phyloP scores from a whole-genome alignment of 1,140 invertebrate species.

The Zaprionus taronus region DNA sequence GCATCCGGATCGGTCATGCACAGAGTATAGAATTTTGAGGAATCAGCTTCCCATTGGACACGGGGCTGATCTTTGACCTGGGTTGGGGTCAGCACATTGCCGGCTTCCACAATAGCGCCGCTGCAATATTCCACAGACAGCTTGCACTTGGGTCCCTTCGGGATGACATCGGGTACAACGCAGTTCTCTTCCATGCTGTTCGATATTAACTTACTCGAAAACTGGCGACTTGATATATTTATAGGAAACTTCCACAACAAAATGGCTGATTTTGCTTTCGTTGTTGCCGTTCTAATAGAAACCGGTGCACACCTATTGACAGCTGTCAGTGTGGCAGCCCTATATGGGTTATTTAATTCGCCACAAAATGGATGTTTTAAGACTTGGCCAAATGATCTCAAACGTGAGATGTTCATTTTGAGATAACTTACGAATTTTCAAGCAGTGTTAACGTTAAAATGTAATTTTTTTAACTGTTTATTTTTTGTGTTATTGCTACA shows the following conservation, averaged over 20 bases:
- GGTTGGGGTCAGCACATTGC: constrained; percentile 89
- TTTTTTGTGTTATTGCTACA: not conserved
- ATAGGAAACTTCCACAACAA: constrained; percentile 27
- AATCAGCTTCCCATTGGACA: constrained; percentile 88
- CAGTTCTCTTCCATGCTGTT: constrained; percentile 70
- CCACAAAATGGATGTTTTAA: not conserved
- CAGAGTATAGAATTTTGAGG: constrained; percentile 89
- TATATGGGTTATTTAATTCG: constrained; percentile 10
- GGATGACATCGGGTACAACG: constrained; percentile 78
- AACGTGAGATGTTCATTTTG: constrained; percentile 22
- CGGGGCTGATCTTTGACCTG: constrained; percentile 89
- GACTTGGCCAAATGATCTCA: not conserved
- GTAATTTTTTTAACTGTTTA: not conserved
- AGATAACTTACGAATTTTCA: not conserved
- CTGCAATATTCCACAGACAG: constrained; percentile 47
- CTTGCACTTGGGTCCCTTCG: constrained; percentile 53
- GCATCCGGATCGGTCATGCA: constrained; percentile 87
- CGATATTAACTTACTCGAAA: constrained; percentile 15
- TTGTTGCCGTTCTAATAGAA: constrained; percentile 18
- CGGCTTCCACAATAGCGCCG: constrained; percentile 86
- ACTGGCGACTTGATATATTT: constrained; percentile 10
- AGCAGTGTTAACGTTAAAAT: not conserved
- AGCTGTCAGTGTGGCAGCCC: constrained; percentile 33
- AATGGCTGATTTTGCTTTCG: constrained; percentile 8
- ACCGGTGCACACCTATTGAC: constrained; percentile 20